A percentile compares a stretch with the other conserved stretches of the same genome.
Conservation (phyloP, 2,888 invertebrate genomes). For the Nasonovia ribisnigri region DNA sequence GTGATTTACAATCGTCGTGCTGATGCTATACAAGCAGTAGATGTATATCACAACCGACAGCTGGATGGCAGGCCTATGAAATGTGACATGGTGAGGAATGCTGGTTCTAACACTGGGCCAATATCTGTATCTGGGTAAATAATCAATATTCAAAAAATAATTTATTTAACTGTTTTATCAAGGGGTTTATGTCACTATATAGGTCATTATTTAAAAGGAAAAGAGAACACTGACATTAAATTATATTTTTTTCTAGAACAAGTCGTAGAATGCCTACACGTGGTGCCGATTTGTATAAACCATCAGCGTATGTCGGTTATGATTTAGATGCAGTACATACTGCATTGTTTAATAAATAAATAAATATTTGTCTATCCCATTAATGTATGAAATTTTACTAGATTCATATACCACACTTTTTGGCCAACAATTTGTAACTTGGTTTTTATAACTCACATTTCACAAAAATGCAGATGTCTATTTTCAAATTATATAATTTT, state of each 20-base stretch:
- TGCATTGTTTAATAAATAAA: constrained; percentile 73
- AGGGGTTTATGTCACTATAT: not conserved
- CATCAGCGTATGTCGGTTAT: constrained; percentile 71
- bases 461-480: not conserved
- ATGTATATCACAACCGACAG: constrained; percentile 92
- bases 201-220: not conserved
- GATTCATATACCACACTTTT: not conserved
- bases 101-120: constrained; percentile 66
- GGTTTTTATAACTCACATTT: not conserved
- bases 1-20: constrained; percentile 88
- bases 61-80: constrained; percentile 95
- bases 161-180: not conserved
- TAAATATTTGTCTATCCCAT: not conserved
- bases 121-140: constrained; percentile 51
- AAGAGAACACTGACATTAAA: not conserved
- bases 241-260: constrained; percentile 42
- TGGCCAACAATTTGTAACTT: not conserved
- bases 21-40: constrained; percentile 91
- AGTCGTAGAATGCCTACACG: constrained; percentile 57
- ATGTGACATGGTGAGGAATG: constrained; percentile 81
- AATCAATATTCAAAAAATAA: not conserved
- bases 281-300: constrained; percentile 54
- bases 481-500: not conserved
- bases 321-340: constrained; percentile 81
- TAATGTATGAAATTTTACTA: constrained; percentile 10